A percentile compares a stretch with the other conserved stretches of the same genome.
These are phyloP conservation scores for Clarias batrachus DNA, from an alignment of 2,113 vertebrate species.

Conservation along the genomic window DNA sequence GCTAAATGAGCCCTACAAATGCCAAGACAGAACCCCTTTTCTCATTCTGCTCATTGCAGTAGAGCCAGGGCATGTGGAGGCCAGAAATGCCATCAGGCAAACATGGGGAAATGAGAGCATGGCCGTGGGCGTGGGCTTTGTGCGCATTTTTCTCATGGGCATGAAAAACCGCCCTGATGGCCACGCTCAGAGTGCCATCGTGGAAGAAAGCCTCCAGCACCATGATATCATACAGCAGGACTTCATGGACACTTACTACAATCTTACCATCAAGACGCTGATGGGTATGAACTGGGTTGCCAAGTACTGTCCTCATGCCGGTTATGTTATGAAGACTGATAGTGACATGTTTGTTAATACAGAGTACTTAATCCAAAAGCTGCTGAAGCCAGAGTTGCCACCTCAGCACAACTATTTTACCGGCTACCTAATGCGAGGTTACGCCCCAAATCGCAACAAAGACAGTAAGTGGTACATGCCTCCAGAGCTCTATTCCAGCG, in stretches of 20 bases:
- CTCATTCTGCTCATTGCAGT: constrained; percentile 89
- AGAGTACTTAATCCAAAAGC: constrained; percentile 94
- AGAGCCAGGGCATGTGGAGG: constrained; percentile 84
- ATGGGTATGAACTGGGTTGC: constrained; percentile 99
- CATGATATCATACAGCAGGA: constrained; percentile 94
- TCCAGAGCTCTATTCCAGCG: constrained; percentile 90
- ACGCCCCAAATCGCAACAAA: constrained; percentile 92
- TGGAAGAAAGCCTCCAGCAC: constrained; percentile 84
- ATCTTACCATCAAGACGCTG: constrained; percentile 97
- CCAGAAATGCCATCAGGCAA: constrained; percentile 88
- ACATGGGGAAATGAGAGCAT: constrained; percentile 94
- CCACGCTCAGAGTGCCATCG: constrained; percentile 78
- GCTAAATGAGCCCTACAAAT: constrained; percentile 90
- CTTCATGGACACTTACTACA: constrained; percentile 93
- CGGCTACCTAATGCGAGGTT: constrained; percentile 93
- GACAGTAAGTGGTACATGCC: constrained; percentile 99
- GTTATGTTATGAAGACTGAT: constrained; percentile 97
- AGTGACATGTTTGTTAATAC: constrained; percentile 99
- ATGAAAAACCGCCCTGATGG: constrained; percentile 70
- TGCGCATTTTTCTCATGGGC: constrained; percentile 88
- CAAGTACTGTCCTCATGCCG: constrained; percentile 82
- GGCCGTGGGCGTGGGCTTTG: constrained; percentile 78
- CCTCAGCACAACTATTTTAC: constrained; percentile 89
- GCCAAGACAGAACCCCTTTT: constrained; percentile 83
- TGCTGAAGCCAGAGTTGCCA: constrained; percentile 87